Evolutionary conservation across 2,888 invertebrate genomes (phyloP).

Genomic region (Acronicta leporina): DNA sequence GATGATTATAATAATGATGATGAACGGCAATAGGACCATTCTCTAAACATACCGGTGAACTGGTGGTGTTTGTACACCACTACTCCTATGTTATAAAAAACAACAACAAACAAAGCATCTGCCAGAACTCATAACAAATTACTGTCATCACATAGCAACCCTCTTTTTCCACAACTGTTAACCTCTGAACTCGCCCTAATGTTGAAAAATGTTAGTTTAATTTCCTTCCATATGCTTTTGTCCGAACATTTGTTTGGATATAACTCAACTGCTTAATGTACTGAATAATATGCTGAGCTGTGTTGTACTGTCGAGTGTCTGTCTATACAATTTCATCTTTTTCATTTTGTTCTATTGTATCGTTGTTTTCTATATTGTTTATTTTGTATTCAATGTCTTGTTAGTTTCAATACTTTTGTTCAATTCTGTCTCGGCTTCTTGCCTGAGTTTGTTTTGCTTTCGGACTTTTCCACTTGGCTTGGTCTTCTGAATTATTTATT

Average conservation of each 20-base stretch:
- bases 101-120: slow-evolving; percentile 5
- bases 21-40: too few species aligned
- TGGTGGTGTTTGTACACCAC: too few species aligned
- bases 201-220: slow-evolving; percentile 71
- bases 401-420: slow-evolving; percentile 4
- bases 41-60: too few species aligned
- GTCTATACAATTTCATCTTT: slow-evolving; percentile 18
- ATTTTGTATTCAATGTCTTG: slow-evolving; percentile 7
- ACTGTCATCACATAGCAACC: slow-evolving; percentile 17
- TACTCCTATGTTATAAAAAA: slow-evolving; percentile 2
- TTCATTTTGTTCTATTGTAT: slow-evolving; percentile 14
- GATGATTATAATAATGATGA: too few species aligned
- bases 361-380: slow-evolving; percentile 11
- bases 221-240: slow-evolving; percentile 61
- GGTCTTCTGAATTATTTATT: not conserved
- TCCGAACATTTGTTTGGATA: slow-evolving; percentile 68
- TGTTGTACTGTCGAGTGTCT: slow-evolving; percentile 37
- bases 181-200: slow-evolving; percentile 47
- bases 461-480: not conserved
- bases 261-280: slow-evolving; percentile 64
- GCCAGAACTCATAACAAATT: slow-evolving; percentile 25
- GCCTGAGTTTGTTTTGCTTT: not conserved
- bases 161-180: slow-evolving; percentile 27
- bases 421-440: slow-evolving; percentile 6
- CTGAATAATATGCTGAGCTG: slow-evolving; percentile 63